Conservation (phyloP, 2,113 vertebrate genomes). For the Cnemophilus loriae region DNA sequence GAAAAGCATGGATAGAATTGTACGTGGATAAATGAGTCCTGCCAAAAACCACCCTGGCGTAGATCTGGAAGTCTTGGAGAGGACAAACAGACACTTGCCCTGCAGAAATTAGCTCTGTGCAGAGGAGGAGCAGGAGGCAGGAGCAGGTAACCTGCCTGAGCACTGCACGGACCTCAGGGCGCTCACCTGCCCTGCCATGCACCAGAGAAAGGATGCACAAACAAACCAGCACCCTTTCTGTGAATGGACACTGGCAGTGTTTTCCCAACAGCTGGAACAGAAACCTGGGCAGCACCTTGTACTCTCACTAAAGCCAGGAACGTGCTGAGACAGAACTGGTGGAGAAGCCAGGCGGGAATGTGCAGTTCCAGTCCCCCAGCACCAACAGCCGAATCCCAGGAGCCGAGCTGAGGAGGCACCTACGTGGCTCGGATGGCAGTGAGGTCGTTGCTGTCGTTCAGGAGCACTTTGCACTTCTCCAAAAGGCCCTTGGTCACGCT, state of each 20-base stretch:
- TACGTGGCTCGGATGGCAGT: constrained; percentile 76
- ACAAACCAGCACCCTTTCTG: background rate
- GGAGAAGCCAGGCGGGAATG: background rate
- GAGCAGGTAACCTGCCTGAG: background rate
- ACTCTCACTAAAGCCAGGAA: background rate
- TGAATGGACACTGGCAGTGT: background rate
- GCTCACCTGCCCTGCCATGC: background rate
- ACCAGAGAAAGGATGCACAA: background rate
- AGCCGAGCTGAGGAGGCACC: background rate
- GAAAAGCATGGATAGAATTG: background rate
- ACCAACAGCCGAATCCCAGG: fast-evolving
- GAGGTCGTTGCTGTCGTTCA: constrained; percentile 73
- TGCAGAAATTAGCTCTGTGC: background rate
- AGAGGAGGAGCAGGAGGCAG: background rate
- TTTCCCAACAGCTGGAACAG: background rate
- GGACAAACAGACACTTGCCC: background rate
- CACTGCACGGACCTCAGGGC: background rate
- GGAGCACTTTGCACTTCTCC: constrained; percentile 71
- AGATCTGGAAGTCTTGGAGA: background rate
- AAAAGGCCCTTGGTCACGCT: constrained; percentile 25
- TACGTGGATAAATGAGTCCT: background rate
- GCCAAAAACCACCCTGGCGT: background rate
- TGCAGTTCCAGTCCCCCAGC: background rate
- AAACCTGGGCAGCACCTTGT: background rate
- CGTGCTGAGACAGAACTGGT: background rate